Conservation (phyloP, 2,888 invertebrate species). For the Oeneis ivallda region DNA sequence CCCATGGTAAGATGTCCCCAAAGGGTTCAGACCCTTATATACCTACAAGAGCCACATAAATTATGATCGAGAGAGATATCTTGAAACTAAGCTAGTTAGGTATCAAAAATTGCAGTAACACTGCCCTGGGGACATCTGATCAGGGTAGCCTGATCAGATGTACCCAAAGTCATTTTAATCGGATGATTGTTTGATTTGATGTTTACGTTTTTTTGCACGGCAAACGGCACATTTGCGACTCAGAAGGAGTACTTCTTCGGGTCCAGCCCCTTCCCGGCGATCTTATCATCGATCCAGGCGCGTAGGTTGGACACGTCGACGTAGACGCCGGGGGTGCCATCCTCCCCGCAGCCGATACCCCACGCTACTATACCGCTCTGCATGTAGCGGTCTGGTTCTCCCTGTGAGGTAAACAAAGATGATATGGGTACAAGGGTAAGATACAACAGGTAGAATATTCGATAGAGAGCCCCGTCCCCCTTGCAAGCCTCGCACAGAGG, state of each 20-base stretch:
- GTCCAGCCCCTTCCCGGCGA: slow-evolving; percentile 70
- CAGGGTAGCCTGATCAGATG: neutral
- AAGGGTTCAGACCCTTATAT: too few species aligned
- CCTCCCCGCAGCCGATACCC: slow-evolving; percentile 86
- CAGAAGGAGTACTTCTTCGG: slow-evolving; percentile 51
- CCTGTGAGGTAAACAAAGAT: slow-evolving; percentile 39
- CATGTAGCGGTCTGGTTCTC: slow-evolving; percentile 45
- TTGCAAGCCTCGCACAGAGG: too few species aligned
- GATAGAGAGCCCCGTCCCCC: too few species aligned
- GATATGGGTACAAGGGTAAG: too few species aligned
- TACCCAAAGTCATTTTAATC: neutral
- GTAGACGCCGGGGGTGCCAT: slow-evolving; percentile 43
- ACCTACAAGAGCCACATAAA: too few species aligned
- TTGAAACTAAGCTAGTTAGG: too few species aligned
- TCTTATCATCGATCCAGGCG: slow-evolving; percentile 86
- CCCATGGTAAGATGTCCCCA: too few species aligned
- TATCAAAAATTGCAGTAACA: neutral
- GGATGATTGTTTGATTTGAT: neutral
- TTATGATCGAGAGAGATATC: too few species aligned
- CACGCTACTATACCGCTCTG: slow-evolving; percentile 85
- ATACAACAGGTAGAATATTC: too few species aligned
- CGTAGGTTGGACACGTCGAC: slow-evolving; percentile 81
- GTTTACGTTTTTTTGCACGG: neutral
- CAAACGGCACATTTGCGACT: neutral
- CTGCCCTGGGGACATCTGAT: neutral